Conservation (phyloP, 2,888 invertebrate genomes). For the Chrysotoxum bicinctum region DNA sequence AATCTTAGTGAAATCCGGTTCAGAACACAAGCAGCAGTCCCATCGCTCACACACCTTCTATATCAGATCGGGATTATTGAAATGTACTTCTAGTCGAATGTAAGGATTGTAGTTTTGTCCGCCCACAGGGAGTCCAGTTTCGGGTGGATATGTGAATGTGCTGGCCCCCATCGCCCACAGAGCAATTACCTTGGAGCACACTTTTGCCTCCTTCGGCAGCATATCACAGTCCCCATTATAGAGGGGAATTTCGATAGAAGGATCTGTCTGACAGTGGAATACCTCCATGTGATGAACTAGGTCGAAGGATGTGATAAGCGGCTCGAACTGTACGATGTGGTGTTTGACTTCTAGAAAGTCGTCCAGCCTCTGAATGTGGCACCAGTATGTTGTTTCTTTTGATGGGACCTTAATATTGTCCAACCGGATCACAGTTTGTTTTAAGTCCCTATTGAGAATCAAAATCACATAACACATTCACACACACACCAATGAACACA, state of each 20-base stretch:
- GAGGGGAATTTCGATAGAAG: constrained; percentile 86
- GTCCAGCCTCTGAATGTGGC: constrained; percentile 91
- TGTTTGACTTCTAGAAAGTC: constrained; percentile 87
- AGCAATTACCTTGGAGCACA: constrained; percentile 84
- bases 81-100: constrained; percentile 98
- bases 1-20: constrained; percentile 56
- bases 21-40: neutral
- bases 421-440: constrained; percentile 85
- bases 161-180: constrained; percentile 99
- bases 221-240: constrained; percentile 94
- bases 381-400: constrained; percentile 98
- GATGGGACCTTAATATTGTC: constrained; percentile 89
- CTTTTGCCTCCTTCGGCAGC: constrained; percentile 88
- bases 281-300: constrained; percentile 99
- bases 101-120: constrained; percentile 92
- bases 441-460: constrained; percentile 80
- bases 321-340: constrained; percentile 93
- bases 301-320: constrained; percentile 92
- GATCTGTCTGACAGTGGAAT: constrained; percentile 93
- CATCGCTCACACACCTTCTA: constrained; percentile 82
- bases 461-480: neutral
- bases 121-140: constrained; percentile 96
- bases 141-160: constrained; percentile 91
- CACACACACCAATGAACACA: neutral
- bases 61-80: constrained; percentile 93